Evolutionary conservation across 2,113 vertebrate genomes (phyloP), one percentile per base, ranked within the genome.

Genomic region (Brienomyrus longianalis): DNA sequence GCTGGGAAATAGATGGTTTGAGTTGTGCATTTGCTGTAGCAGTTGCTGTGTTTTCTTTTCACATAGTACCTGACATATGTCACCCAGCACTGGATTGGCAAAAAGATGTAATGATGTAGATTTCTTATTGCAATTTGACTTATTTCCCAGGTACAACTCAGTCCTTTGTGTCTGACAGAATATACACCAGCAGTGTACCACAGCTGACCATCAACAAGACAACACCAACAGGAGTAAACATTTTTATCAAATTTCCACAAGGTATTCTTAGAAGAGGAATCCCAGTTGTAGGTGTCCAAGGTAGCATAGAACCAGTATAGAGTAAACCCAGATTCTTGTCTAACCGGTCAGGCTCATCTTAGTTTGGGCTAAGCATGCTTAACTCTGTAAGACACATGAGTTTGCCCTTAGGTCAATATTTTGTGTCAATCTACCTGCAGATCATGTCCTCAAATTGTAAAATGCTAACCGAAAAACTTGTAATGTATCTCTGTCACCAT

Each of bases 231-330:
- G 52, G 52, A 31, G 52, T 90, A 9, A 56, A 52, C 17, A 90
- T 90, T 83, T 90, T 90, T 54, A 83, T 90, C 50, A 88, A 88
- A 59, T 52, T 90, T 54, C 51, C 86, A 83, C 9, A 70, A 88
- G 90, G 90, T 83, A 70, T 13, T 13, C n/a, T 31, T 70, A 31
- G 62, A 83, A 88, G 48, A n/a, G 23, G 27, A 47, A 21, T 47
- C 7, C 19, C 17, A 84, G 19, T 84, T 47, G 8, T 77, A 17
- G 15, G 31, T 77, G 66, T 43, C 31, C 13, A 77, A 39, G 15
- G 31, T 19, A 80, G 35, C 15, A 80, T 80, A 19, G 74, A 39
- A 6, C 83, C 83, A 84, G 9, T 47, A 19, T 11, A 13, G 17
- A 48, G 83, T 84, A 47, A 48, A 31, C n/a, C n/a, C n/a, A 70